These are phyloP conservation scores for Typhlichthys subterraneus DNA, from an alignment of 2,797 vertebrate species.

Conservation along the genomic window DNA sequence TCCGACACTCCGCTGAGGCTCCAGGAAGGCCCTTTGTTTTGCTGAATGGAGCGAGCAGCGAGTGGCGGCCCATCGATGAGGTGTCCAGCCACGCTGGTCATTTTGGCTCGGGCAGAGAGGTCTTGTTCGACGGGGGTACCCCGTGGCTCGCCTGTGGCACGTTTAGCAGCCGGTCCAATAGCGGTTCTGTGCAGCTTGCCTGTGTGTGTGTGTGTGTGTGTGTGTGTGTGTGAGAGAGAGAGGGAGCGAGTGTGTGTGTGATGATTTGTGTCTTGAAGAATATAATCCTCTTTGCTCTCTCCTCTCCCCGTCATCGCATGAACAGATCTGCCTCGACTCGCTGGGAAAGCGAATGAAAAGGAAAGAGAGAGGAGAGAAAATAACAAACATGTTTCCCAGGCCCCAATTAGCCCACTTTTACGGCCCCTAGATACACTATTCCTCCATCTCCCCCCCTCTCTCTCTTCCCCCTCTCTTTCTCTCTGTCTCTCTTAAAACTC, in stretches of 20 bases:
- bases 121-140: conserved; percentile 59
- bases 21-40: conserved; percentile 60
- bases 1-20: conserved; percentile 48
- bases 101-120: conserved; percentile 61
- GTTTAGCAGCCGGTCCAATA: conserved; percentile 28
- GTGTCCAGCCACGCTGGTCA: conserved; percentile 64
- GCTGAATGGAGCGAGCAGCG: conserved; percentile 61
- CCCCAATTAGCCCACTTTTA: conserved; percentile 73
- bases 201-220: conserved; percentile 6
- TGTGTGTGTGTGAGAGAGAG: conserved; percentile 20
- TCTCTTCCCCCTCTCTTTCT: background rate
- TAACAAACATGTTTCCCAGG: conserved; percentile 75
- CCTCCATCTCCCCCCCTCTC: conserved; percentile 23
- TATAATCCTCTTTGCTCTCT: conserved; percentile 72
- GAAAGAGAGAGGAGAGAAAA: conserved; percentile 49
- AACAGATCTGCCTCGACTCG: conserved; percentile 67
- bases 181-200: background rate
- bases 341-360: conserved; percentile 58
- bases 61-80: conserved; percentile 51
- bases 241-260: conserved; percentile 15
- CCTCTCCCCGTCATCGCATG: conserved; percentile 52
- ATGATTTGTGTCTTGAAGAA: conserved; percentile 66
- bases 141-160: conserved; percentile 48
- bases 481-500: conserved; percentile 33
- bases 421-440: conserved; percentile 63